A percentile compares a stretch with the other conserved stretches of the same genome.
Conservation (phyloP, 1,140 invertebrate genomes). For the Holcopasites calliopsidis region DNA sequence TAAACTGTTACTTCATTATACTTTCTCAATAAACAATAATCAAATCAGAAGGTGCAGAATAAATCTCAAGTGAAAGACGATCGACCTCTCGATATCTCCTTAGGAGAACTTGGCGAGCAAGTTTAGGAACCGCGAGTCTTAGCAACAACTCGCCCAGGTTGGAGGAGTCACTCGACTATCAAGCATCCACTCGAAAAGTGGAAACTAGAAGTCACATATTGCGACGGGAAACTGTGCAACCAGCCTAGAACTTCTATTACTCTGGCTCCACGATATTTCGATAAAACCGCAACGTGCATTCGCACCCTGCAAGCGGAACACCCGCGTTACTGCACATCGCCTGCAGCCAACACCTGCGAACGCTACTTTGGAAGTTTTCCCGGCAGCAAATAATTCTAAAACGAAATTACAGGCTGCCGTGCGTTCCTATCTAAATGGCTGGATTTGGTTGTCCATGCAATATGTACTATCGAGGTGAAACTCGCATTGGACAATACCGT, state of each 20-base stretch:
- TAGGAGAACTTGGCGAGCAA: background rate
- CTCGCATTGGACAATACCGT: background rate
- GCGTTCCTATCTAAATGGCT: background rate
- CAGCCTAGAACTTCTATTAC: background rate
- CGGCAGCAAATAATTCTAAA: constrained; percentile 22
- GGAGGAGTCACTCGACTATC: constrained; percentile 19
- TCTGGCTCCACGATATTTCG: background rate
- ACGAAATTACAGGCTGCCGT: constrained; percentile 14
- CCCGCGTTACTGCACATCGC: background rate
- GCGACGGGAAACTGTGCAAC: background rate
- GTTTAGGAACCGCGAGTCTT: constrained; percentile 5
- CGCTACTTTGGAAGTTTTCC: constrained; percentile 23
- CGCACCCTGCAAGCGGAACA: constrained; percentile 10
- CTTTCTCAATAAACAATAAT: too few species aligned
- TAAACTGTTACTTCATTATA: too few species aligned
- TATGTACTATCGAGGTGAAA: background rate
- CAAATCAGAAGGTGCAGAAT: too few species aligned
- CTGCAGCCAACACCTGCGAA: background rate
- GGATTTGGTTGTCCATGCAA: constrained; percentile 3
- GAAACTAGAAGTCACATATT: constrained; percentile 39
- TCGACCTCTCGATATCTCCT: constrained; percentile 19
- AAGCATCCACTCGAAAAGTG: constrained; percentile 34
- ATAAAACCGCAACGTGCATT: constrained; percentile 35
- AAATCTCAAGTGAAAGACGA: too few species aligned
- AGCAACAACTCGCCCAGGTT: background rate